Base-by-base conservation (phyloP, 53 echinoderm and acorn worm species). In the Temnopleurus reevesii region DNA sequence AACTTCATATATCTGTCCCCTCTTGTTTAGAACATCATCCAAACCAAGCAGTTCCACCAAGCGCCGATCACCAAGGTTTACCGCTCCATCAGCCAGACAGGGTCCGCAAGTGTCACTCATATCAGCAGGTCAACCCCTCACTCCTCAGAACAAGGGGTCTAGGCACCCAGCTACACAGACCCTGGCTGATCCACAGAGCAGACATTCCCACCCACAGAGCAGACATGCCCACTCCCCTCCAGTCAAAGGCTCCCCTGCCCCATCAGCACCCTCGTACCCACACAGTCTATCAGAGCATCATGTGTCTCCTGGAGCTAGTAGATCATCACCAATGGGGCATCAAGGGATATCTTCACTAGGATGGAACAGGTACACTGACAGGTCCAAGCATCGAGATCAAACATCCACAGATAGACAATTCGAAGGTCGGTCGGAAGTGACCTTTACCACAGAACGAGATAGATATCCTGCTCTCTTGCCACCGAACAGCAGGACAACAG, bases 391-490 rank as follows among this genome's bases (percentile, higher is more conserved):
- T 24, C 77, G 17, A 4, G 15, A 0, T 47, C 47, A 47, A 47
- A 15, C 9, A 47, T 47, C 38, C 8, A 41, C 1, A 38, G 71
- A 21, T 71, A 38, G n/a, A 38, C 5, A 10, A 71, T 19, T 71
- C 71, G 41, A 36, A 12, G 4, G 1, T 17, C 15, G 46, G 4
- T 8, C 51, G 17, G 46, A 49, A 80, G 49, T 51, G 17, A 26
- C 12, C 13, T 27, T 28, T 28, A 8, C 51, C 15, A 12, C 80
- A 49, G 80, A 80, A 29, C 9, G 5, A 21, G 83, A 83, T 19
- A 53, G 54, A 21, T 83, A 83, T 36, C 56, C 83, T n/a, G 57
- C 83, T 1, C 17, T 55, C 31, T 83, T 77, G 76, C 49, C 76
- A 35, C 44, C 71, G 25, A 36, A 17, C 45, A 35, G 35, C 41